Evolutionary conservation across 2,797 vertebrate genomes (phyloP), one percentile per base, ranked within the genome.

Genomic region (Notolabrus celidotus): DNA sequence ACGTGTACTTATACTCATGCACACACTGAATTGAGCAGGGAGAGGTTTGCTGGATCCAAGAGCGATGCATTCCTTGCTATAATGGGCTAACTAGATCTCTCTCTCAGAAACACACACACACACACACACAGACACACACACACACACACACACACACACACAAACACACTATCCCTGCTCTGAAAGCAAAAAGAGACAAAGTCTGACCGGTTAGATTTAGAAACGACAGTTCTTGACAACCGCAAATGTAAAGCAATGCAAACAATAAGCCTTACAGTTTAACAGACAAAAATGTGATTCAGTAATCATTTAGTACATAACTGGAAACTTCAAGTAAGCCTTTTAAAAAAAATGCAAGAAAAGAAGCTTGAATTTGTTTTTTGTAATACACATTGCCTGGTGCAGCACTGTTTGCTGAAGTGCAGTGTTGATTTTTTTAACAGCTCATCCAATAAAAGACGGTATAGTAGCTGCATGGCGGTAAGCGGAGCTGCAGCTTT

Each of bases 11-110:
- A 17, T 20, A 57, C 41, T 63, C 60, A 52, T 61, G 58, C 63
- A 64, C 66, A 58, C 61, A 42, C 62, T 23, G 7, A 81, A 71
- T 71, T 39, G 56, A 84, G 77, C 29, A 67, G 89, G 79, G 81
- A 92, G 89, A 90, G 84, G 83, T 89, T 89, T 89, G 67, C 77
- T 90, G 88, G 80, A 89, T 87, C 89, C 36, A 61, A 81, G 71
- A 64, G 72, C 46, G 57, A 73, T 85, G 79, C 89, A 92, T 92
- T 92, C 89, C 84, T 86, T 74, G 71, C 82, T 91, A 85, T 84
- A 88, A 90, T 68, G 77, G 86, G 84, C 79, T 83, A 84, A 85
- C 79, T 76, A 66, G 68, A 88, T 70, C 79, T 27, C 52, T 41
- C 51, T 51, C 39, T 65, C 46, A 55, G 47, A 33, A 29, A 29